Conservation (phyloP, 2,797 vertebrate genomes). For the Coendou prehensilis region DNA sequence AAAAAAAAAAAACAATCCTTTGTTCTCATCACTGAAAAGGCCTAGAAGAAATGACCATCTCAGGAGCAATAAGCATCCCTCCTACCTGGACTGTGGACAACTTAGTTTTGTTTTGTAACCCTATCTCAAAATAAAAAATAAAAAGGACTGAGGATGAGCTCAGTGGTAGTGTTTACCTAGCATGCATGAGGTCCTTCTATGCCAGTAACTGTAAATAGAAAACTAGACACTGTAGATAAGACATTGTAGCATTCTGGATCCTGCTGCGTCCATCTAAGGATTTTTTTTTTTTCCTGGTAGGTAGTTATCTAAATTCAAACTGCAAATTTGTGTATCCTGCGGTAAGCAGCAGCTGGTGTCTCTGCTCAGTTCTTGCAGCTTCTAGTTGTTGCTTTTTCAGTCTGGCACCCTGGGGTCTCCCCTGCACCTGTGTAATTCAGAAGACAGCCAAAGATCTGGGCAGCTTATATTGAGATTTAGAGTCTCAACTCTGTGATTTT, state of each 20-base stretch:
- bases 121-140: background rate
- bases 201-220: background rate
- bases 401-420: background rate
- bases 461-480: background rate
- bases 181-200: background rate
- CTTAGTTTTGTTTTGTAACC: background rate
- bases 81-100: background rate
- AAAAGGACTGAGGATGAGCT: background rate
- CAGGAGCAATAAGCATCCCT: background rate
- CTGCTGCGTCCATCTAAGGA: background rate
- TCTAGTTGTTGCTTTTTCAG: constrained; percentile 2
- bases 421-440: background rate
- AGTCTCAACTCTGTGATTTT: background rate
- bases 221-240: constrained; percentile 6
- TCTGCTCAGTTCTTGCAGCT: background rate
- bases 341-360: background rate
- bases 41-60: background rate
- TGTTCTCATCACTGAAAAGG: background rate
- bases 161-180: background rate
- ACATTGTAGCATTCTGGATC: background rate
- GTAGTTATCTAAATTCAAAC: constrained; percentile 8
- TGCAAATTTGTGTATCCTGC: background rate
- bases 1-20: background rate
- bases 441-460: background rate
- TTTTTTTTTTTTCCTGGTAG: background rate